phyloP scores from a whole-genome alignment of 2,797 vertebrate species.

The Falco peregrinus region DNA sequence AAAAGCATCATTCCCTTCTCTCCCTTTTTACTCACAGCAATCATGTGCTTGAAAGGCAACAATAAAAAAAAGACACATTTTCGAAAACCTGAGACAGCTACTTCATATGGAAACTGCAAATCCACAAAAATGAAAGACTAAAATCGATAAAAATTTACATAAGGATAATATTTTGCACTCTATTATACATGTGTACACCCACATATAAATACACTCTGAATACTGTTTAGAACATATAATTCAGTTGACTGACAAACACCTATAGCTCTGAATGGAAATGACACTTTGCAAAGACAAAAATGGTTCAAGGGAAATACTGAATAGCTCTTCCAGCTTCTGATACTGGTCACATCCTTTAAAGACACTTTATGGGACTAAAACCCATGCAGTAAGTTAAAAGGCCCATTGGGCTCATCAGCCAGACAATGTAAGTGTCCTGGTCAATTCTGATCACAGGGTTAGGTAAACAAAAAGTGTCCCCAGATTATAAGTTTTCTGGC shows the following conservation, averaged over 20 bases:
- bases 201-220: not conserved
- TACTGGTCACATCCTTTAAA: fast-evolving
- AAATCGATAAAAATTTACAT: not conserved
- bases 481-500: not conserved
- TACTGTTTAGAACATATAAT: not conserved
- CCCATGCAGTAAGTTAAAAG: not conserved
- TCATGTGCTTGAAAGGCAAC: not conserved
- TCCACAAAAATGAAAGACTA: not conserved
- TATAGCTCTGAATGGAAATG: not conserved
- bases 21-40: not conserved
- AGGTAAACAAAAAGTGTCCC: not conserved
- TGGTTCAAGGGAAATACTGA: not conserved
- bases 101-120: not conserved
- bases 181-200: not conserved
- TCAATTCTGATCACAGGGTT: too few species aligned
- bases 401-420: not conserved
- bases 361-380: not conserved
- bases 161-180: not conserved
- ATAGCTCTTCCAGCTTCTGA: not conserved
- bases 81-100: not conserved
- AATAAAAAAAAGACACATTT: not conserved
- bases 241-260: not conserved
- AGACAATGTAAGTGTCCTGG: not conserved
- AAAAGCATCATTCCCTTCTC: not conserved
- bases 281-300: not conserved